Evolutionary conservation across 2,888 invertebrate species (phyloP).

Genomic region (Gari tellinella): DNA sequence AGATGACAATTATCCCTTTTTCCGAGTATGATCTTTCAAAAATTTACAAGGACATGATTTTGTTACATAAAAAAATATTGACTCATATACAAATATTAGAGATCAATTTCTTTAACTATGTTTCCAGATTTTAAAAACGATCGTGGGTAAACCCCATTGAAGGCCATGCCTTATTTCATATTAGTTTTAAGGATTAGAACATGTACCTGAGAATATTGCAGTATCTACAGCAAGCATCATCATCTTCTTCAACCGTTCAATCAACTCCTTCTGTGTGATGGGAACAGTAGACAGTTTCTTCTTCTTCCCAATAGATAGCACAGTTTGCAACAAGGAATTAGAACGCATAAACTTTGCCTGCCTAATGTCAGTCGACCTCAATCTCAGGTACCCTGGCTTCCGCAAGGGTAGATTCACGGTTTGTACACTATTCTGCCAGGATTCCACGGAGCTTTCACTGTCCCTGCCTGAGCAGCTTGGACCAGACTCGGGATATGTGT

Average conservation of each 20-base stretch:
- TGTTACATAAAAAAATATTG: too few species aligned
- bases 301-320: conserved; percentile 57
- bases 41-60: too few species aligned
- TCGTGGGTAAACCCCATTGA: too few species aligned
- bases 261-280: conserved; percentile 78
- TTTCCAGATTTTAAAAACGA: too few species aligned
- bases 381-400: conserved; percentile 22
- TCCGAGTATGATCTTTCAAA: too few species aligned
- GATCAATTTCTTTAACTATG: too few species aligned
- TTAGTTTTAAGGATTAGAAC: too few species aligned
- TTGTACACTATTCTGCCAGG: conserved; percentile 28
- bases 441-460: conserved; percentile 60
- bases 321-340: conserved; percentile 54
- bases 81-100: too few species aligned
- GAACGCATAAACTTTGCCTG: conserved; percentile 40
- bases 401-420: conserved; percentile 41
- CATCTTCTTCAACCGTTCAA: conserved; percentile 79
- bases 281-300: conserved; percentile 70
- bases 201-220: conserved; percentile 75
- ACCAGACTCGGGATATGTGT: conserved; percentile 46
- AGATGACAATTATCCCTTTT: too few species aligned
- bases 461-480: conserved; percentile 47
- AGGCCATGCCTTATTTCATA: too few species aligned
- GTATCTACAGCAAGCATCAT: conserved; percentile 73
- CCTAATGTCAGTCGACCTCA: conserved; percentile 35